Evolutionary conservation across 2,888 invertebrate genomes (phyloP).

Genomic region (Papilio gigon): DNA sequence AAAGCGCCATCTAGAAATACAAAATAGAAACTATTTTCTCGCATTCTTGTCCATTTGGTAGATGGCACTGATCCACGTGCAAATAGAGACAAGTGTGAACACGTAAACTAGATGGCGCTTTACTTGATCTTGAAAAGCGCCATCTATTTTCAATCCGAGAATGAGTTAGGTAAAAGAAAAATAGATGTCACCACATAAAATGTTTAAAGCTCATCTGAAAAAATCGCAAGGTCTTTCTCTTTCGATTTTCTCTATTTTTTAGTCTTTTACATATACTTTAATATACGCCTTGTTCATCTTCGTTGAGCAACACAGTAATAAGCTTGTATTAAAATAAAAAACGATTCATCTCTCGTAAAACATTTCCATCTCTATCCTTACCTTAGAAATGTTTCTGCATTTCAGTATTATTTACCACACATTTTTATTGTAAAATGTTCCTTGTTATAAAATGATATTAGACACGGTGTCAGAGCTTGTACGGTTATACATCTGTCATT

Average conservation of each 20-base stretch:
- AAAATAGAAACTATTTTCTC: neutral
- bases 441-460: conserved; percentile 2
- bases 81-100: no score
- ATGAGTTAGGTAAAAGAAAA: neutral
- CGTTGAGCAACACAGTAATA: neutral
- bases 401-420: no score
- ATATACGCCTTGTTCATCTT: no score
- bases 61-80: no score
- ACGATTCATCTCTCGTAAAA: no score
- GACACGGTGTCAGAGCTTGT: neutral
- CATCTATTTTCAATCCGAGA: neutral
- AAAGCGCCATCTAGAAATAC: neutral
- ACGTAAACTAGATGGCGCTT: conserved; percentile 7
- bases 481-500: conserved; percentile 9
- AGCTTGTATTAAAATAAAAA: no score
- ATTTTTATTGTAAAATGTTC: neutral
- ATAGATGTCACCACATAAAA: neutral
- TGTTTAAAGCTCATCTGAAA: no score
- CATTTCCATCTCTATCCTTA: no score
- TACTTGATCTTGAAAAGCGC: neutral
- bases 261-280: no score
- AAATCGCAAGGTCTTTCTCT: no score
- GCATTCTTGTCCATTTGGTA: neutral
- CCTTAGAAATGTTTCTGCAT: no score
- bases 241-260: no score